Evolutionary conservation across 2,797 vertebrate genomes (phyloP).

Genomic region (Bradypus variegatus): DNA sequence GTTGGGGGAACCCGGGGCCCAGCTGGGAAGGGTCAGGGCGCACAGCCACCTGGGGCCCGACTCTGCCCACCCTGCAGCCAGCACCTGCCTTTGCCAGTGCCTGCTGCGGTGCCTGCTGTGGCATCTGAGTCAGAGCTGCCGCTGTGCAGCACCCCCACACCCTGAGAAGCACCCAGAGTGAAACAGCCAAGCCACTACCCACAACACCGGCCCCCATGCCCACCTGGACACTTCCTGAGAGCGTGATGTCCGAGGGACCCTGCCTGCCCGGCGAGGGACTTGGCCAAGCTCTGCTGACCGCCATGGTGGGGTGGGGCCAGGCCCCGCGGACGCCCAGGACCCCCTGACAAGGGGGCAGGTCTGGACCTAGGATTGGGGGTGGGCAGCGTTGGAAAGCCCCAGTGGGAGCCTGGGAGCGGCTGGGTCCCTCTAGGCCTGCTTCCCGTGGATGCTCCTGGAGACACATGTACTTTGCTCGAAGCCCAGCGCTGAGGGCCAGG

Average conservation of each 20-base stretch:
- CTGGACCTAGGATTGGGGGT: neutral
- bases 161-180: too few relatives aligned
- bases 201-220: too few relatives aligned
- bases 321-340: neutral
- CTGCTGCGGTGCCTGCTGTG: too few relatives aligned
- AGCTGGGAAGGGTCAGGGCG: neutral
- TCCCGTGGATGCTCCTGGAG: neutral
- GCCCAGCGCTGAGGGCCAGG: neutral
- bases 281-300: too few relatives aligned
- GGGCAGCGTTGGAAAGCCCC: too few relatives aligned
- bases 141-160: too few relatives aligned
- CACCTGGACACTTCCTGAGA: too few relatives aligned
- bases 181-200: neutral
- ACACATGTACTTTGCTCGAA: neutral
- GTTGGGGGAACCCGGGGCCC: neutral
- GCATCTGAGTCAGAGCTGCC: too few relatives aligned
- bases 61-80: neutral
- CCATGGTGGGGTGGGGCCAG: rapidly evolving
- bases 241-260: too few relatives aligned
- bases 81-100: too few relatives aligned
- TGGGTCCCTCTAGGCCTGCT: too few relatives aligned
- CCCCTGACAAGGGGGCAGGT: neutral
- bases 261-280: too few relatives aligned
- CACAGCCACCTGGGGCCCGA: neutral
- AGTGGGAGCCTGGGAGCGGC: neutral